These are phyloP conservation scores for Apogon talboti DNA, from an alignment of 2,797 vertebrate species.

Conservation along the genomic window DNA sequence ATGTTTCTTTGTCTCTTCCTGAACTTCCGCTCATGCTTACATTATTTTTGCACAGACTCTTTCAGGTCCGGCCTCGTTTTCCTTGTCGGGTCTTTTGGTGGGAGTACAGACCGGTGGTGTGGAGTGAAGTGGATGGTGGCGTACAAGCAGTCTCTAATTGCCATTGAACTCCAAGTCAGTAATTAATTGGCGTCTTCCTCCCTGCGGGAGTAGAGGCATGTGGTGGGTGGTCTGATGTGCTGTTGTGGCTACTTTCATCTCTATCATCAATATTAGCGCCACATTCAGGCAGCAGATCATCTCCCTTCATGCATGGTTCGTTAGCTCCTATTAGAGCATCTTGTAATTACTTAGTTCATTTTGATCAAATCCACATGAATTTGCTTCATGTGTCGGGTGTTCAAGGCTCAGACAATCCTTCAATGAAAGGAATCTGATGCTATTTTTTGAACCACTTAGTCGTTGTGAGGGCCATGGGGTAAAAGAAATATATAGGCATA, in stretches of 20 bases:
- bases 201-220: slow-evolving; percentile 52
- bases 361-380: too few relatives aligned
- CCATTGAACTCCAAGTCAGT: slow-evolving; percentile 71
- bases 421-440: too few relatives aligned
- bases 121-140: slow-evolving; percentile 40
- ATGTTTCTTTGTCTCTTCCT: slow-evolving; percentile 3
- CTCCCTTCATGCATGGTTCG: slow-evolving; percentile 72
- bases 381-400: too few relatives aligned
- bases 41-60: slow-evolving; percentile 29
- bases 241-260: slow-evolving; percentile 65
- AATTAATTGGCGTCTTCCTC: slow-evolving; percentile 72
- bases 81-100: slow-evolving; percentile 11
- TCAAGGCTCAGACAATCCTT: too few relatives aligned
- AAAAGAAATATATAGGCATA: too few relatives aligned
- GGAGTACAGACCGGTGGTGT: slow-evolving; percentile 1
- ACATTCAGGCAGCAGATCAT: slow-evolving; percentile 59
- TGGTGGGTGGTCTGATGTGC: slow-evolving; percentile 65
- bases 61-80: slow-evolving; percentile 33
- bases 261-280: slow-evolving; percentile 68
- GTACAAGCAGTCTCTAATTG: slow-evolving; percentile 67
- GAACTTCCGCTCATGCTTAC: slow-evolving; percentile 29
- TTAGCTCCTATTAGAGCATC: too few relatives aligned
- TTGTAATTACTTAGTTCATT: too few relatives aligned
- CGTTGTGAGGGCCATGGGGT: too few relatives aligned
- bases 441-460: too few relatives aligned